A percentile compares a stretch with the other conserved stretches of the same genome.
Conservation (phyloP, 2,797 vertebrate genomes). For the Phalanger gymnotis region DNA sequence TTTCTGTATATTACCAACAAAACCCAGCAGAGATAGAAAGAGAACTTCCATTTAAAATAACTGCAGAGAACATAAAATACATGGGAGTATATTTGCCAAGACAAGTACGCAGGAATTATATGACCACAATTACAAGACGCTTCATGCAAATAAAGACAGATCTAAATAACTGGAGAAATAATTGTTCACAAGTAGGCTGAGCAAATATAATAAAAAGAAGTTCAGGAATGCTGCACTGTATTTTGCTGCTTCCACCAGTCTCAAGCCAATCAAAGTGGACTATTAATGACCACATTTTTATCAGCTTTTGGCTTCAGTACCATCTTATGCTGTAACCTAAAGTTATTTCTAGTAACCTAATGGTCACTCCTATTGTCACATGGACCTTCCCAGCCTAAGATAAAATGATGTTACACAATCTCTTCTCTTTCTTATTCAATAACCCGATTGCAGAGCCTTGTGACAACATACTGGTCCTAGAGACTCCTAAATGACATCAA, state of each 20-base stretch:
- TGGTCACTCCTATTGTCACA: no score
- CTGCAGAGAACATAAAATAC: neutral
- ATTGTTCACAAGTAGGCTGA: neutral
- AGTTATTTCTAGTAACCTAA: neutral
- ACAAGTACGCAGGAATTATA: neutral
- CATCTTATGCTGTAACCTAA: neutral
- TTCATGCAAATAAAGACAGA: neutral
- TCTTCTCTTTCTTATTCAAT: neutral
- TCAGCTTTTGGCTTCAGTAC: neutral
- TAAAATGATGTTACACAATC: neutral
- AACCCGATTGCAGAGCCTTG: slow-evolving; percentile 28
- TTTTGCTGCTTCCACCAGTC: neutral
- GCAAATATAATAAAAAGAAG: neutral
- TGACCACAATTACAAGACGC: neutral
- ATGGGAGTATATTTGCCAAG: neutral
- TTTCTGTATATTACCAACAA: neutral
- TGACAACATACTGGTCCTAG: neutral
- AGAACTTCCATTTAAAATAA: neutral
- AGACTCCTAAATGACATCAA: slow-evolving; percentile 10
- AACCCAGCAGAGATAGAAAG: neutral
- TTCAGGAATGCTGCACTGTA: neutral
- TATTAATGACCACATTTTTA: neutral
- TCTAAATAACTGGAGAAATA: neutral
- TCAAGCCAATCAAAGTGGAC: neutral
- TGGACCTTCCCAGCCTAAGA: neutral